A percentile compares a stretch with the other conserved stretches of the same genome.
phyloP scores from a whole-genome alignment of 2,797 vertebrate genomes.

The Alcedo quadribrachys region DNA sequence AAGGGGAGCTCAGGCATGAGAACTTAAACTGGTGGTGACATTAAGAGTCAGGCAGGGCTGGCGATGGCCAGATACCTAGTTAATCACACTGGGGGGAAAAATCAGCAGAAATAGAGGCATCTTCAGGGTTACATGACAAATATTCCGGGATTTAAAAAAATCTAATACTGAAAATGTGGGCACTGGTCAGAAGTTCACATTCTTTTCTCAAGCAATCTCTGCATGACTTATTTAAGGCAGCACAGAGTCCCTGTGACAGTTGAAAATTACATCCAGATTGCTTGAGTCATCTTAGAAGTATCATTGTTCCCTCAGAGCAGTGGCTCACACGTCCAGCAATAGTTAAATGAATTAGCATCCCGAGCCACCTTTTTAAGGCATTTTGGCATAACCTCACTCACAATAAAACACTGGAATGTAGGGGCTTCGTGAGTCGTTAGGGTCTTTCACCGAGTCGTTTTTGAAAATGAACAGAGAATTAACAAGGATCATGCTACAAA shows the following conservation, averaged over 20 bases:
- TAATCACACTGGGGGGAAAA: background rate
- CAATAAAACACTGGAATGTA: background rate
- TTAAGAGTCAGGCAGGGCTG: background rate
- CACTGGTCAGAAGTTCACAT: background rate
- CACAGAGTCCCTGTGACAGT: background rate
- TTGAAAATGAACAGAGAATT: background rate
- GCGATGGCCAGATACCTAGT: background rate
- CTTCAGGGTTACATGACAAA: background rate
- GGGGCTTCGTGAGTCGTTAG: background rate
- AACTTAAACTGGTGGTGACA: background rate
- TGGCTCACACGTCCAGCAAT: accelerated
- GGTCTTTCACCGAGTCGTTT: background rate
- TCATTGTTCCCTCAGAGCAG: background rate
- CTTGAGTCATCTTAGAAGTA: background rate
- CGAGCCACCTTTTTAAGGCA: background rate
- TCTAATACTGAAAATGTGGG: background rate
- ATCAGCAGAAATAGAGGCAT: background rate
- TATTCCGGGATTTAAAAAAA: background rate
- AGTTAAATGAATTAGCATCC: background rate
- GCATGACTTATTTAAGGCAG: background rate
- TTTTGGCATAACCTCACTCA: accelerated
- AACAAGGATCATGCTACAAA: background rate
- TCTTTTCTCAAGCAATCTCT: background rate
- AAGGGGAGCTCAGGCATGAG: background rate
- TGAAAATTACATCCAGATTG: background rate